phyloP scores from a whole-genome alignment of 2,888 invertebrate species.

The Calameuta idolon region DNA sequence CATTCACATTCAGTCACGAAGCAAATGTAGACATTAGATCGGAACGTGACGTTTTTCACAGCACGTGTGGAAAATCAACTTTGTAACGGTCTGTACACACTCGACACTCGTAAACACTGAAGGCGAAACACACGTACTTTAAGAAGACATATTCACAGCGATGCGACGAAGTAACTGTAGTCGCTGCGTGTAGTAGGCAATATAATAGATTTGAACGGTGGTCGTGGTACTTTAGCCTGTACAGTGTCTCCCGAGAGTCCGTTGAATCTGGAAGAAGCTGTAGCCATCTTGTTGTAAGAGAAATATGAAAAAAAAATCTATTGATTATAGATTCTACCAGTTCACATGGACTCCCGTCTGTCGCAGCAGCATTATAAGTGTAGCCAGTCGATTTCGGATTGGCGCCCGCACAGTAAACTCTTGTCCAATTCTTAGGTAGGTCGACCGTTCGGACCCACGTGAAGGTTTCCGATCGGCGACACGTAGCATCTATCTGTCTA shows the following conservation, averaged over 20 bases:
- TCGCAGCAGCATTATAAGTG: slow-evolving; percentile 38
- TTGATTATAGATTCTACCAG: no score
- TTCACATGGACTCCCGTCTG: slow-evolving; percentile 1
- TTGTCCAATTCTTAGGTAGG: slow-evolving; percentile 66
- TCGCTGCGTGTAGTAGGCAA: slow-evolving; percentile 53
- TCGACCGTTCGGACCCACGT: slow-evolving; percentile 40
- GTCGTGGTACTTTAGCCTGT: slow-evolving; percentile 39
- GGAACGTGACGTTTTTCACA: no score
- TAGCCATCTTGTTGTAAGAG: no score
- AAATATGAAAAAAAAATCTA: no score
- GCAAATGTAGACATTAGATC: no score
- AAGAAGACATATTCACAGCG: slow-evolving; percentile 17
- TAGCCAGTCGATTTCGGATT: slow-evolving; percentile 60
- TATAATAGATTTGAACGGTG: slow-evolving; percentile 44
- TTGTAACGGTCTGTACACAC: no score
- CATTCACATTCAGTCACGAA: no score
- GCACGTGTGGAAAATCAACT: no score
- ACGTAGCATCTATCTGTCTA: no score
- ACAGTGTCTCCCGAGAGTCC: slow-evolving; percentile 1
- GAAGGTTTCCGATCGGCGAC: slow-evolving; percentile 46
- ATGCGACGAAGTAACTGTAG: slow-evolving; percentile 34
- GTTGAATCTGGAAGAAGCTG: no score
- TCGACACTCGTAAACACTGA: no score
- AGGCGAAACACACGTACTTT: no score
- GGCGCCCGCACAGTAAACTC: slow-evolving; percentile 67